These are phyloP conservation scores for Ahaetulla prasina DNA, from an alignment of 2,113 vertebrate species.

Conservation along the genomic window DNA sequence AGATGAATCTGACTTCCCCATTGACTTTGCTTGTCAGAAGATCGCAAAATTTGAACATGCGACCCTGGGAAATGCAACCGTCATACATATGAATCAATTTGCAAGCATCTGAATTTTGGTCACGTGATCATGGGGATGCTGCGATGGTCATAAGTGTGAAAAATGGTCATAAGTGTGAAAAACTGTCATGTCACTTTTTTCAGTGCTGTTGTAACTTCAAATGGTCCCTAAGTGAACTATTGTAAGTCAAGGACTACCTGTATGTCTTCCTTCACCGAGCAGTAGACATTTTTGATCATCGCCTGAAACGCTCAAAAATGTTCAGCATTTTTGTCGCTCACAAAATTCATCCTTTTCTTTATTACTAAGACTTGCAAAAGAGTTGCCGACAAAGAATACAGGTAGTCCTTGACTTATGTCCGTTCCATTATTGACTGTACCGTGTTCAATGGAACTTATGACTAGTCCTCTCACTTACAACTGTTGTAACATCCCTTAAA, in stretches of 20 bases:
- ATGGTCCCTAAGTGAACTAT: neutral
- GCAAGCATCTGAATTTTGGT: neutral
- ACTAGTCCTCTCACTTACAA: neutral
- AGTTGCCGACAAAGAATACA: neutral
- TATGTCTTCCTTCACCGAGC: neutral
- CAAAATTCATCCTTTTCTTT: neutral
- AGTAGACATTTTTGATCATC: neutral
- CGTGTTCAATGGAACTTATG: neutral
- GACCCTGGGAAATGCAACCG: neutral
- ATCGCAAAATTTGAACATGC: neutral
- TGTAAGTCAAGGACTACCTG: neutral
- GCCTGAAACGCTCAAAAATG: neutral
- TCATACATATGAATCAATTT: neutral
- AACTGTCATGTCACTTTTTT: neutral
- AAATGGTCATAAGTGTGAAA: neutral
- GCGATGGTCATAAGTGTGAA: neutral
- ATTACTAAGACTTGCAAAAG: neutral
- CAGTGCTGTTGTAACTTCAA: neutral
- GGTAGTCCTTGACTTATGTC: neutral
- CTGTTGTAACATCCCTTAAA: neutral
- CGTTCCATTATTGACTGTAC: neutral
- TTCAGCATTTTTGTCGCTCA: neutral
- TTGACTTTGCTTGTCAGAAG: neutral
- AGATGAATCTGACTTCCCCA: neutral
- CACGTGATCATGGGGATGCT: neutral